Percentiles rank a stretch among this genome's conserved stretches.
Conservation (phyloP, 2,113 vertebrate species). For the Typhlomys cinereus region DNA sequence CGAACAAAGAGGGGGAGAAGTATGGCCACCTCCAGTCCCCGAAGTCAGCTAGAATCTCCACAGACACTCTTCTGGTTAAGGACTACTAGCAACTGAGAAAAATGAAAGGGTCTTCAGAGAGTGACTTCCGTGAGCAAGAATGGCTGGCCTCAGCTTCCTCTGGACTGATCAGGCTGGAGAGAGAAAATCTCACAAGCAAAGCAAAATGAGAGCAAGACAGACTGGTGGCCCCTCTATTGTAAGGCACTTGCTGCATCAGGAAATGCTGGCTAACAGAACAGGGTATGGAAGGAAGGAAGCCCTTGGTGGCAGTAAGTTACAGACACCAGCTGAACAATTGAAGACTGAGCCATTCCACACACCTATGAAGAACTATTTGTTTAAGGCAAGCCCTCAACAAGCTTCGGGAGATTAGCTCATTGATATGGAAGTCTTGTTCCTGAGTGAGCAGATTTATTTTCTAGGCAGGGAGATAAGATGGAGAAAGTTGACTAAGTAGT, state of each 20-base stretch:
- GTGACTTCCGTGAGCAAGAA: not conserved
- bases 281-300: not conserved
- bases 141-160: not conserved
- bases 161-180: not conserved
- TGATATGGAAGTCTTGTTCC: no score
- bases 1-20: not conserved
- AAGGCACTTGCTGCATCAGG: not conserved
- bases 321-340: no score
- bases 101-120: not conserved
- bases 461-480: no score
- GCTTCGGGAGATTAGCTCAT: no score
- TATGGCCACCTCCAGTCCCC: not conserved
- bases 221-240: not conserved
- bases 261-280: not conserved
- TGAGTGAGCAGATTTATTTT: no score
- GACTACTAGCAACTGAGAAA: not conserved
- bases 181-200: constrained; percentile 16
- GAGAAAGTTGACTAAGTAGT: no score
- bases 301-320: no score
- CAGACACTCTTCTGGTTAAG: not conserved
- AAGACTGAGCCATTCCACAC: no score
- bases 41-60: not conserved
- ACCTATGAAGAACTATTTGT: no score
- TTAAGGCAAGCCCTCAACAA: no score
- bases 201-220: not conserved